Percentiles rank a stretch among this genome's conserved stretches.
phyloP scores from a whole-genome alignment of 2,113 vertebrate genomes.

The Macroglossus sobrinus region DNA sequence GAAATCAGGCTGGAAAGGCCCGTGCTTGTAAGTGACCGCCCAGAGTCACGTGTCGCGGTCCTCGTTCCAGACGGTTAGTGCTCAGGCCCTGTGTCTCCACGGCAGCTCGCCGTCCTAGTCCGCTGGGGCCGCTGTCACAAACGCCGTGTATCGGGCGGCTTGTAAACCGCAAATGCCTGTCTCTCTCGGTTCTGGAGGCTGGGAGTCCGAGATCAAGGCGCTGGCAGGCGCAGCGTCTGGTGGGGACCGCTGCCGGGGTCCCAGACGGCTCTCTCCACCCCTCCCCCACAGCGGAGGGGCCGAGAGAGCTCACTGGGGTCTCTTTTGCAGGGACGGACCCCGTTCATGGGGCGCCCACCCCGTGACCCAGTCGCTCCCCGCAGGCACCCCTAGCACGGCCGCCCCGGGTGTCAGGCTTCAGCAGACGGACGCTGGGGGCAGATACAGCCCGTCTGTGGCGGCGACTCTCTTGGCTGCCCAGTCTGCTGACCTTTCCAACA shows the following conservation, averaged over 20 bases:
- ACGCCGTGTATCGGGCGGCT: accelerated
- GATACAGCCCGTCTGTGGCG: no score
- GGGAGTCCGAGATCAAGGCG: background rate
- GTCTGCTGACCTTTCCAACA: background rate
- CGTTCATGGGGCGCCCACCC: background rate
- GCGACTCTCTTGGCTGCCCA: background rate
- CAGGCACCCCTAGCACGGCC: background rate
- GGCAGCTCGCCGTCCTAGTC: accelerated
- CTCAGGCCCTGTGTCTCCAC: background rate
- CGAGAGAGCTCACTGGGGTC: background rate
- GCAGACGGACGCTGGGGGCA: no score
- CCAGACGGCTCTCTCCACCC: no score
- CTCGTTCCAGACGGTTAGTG: background rate
- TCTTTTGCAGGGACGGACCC: background rate
- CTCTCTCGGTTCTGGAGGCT: background rate
- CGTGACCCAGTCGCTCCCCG: background rate
- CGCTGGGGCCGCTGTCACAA: no score
- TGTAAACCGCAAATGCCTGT: background rate
- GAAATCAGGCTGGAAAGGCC: background rate
- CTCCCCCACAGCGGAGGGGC: background rate
- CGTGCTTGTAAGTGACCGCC: accelerated
- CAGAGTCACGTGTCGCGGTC: background rate
- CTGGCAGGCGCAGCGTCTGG: background rate
- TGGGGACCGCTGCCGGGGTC: background rate
- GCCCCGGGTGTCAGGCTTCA: background rate